Percentiles rank a stretch among this genome's conserved stretches.
phyloP scores from a whole-genome alignment of 1,140 invertebrate genomes.

The Reticulitermes speratus region DNA sequence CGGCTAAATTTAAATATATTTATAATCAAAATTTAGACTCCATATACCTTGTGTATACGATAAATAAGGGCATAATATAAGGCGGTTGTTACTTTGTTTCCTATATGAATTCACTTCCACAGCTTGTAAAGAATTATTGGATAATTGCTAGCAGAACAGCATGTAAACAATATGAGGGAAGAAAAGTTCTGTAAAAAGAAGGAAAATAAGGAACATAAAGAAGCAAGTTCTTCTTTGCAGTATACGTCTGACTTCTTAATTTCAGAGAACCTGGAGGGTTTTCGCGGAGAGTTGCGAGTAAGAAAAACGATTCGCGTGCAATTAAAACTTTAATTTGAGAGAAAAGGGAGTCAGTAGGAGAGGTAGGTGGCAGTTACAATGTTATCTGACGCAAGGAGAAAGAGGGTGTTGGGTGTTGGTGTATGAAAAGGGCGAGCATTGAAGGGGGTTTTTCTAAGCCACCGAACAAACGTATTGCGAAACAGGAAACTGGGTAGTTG shows the following conservation, averaged over 20 bases:
- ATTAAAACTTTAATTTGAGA: constrained; percentile 30
- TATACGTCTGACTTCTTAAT: constrained; percentile 23
- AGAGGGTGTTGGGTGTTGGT: background rate
- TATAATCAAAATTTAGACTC: too few species aligned
- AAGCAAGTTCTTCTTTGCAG: background rate
- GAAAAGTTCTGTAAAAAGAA: background rate
- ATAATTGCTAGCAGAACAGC: background rate
- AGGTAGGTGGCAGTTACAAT: background rate
- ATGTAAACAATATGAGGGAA: background rate
- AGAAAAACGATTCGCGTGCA: constrained; percentile 25
- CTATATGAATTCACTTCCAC: background rate
- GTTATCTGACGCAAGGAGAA: background rate
- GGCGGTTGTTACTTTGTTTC: too few species aligned
- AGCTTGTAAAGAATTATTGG: background rate
- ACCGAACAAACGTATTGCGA: background rate
- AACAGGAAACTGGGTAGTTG: background rate
- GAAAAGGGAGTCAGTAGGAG: background rate
- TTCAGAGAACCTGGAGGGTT: background rate
- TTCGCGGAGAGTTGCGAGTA: background rate
- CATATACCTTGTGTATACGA: too few species aligned
- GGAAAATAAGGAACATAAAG: background rate
- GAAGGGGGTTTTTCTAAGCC: background rate
- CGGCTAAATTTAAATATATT: too few species aligned
- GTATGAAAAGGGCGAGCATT: background rate
- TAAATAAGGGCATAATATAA: too few species aligned